phyloP scores from a whole-genome alignment of 64 coral and sea anemone species.

The Pocillopora verrucosa region DNA sequence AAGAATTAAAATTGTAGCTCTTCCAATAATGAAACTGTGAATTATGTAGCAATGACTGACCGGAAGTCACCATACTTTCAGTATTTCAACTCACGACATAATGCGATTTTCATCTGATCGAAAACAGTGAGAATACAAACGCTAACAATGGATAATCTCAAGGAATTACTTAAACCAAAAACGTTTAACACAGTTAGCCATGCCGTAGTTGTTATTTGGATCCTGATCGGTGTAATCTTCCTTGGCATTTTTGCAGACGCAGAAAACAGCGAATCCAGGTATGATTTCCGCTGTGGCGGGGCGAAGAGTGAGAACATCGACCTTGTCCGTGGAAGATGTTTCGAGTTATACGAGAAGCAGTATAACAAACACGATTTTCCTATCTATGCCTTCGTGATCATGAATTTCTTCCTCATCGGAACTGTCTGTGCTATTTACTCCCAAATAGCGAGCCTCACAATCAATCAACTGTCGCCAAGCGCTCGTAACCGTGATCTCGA shows the following conservation, averaged over 20 bases:
- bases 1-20: no score
- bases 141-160: background rate
- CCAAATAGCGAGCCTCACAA: no score
- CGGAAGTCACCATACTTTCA: no score
- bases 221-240: background rate
- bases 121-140: no score
- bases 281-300: background rate
- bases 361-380: background rate
- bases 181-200: background rate
- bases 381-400: background rate
- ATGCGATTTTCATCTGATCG: no score
- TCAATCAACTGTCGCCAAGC: no score
- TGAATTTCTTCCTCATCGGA: background rate
- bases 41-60: no score
- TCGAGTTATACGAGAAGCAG: background rate
- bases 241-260: background rate
- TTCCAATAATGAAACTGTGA: no score
- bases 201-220: background rate
- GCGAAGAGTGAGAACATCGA: conserved; percentile 1
- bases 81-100: no score
- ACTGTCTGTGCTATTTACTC: no score
- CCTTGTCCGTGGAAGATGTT: conserved; percentile 7
- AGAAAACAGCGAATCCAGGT: background rate
- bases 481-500: no score
- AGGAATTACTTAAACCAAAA: background rate